Evolutionary conservation across 2,113 vertebrate genomes (phyloP), one percentile per base, ranked within the genome.

Genomic region (Prunella fulvescens): DNA sequence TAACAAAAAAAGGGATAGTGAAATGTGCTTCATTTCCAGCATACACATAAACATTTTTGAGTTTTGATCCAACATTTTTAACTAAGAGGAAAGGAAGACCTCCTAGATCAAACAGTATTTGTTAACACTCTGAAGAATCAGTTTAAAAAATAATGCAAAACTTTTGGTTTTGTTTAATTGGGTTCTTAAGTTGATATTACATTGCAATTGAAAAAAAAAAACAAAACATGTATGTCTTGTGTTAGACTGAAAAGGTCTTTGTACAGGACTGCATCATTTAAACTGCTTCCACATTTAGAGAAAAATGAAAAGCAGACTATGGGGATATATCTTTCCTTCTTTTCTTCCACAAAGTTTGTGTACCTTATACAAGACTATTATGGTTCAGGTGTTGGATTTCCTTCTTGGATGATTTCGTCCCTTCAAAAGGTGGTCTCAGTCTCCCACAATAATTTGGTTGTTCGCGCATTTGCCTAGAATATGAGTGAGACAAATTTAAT

Each of bases 181-280:
- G 5, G n/a, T 72, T 58, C 29, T 72, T 81, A 40, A 12, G 11
- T 45, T 90, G 62, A 16, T 64, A 31, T 51, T 76, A 24, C 24
- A 19, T 20, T 61, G 19, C 44, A 76, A 12, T 81, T 81, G 57
- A 53, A 83, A 77, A 56, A 44, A 12, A 65, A 20, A 62, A 58
- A n/a, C n/a, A n/a, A n/a, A 20, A 0, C 4, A 9, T 6, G 0
- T 10, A 4, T 67, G 12, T 62, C 29, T 42, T 40, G 18, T 25
- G 17, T 45, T 64, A 53, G 33, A 50, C 44, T 66, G 37, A 25
- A 69, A 73, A 61, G 35, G 2, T 19, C 28, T 87, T 58, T 73
- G 10, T 25, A n/a, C 15, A 26, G 8, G 9, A 20, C 16, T 61
- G 37, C 24, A 15, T 48, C 14, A 11, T 45, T 88, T 60, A 58